Evolutionary conservation across 2,113 vertebrate genomes (phyloP).

Genomic region (Tragelaphus strepsiceros): DNA sequence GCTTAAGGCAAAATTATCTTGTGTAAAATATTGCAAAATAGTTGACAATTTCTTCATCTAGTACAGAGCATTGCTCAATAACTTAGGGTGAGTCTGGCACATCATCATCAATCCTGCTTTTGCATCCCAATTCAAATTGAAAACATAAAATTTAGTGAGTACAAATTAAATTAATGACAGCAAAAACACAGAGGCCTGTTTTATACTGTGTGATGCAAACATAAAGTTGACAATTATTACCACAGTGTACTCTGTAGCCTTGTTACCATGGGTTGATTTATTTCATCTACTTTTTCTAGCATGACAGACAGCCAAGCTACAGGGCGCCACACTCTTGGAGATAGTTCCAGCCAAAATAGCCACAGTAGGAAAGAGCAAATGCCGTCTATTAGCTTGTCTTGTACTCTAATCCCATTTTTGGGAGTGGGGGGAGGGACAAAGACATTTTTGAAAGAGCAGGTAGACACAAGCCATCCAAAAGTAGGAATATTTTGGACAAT

Average conservation of each 20-base stretch:
- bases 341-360: background rate
- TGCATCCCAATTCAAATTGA: constrained; percentile 52
- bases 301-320: background rate
- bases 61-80: background rate
- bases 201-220: constrained; percentile 33
- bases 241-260: background rate
- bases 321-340: background rate
- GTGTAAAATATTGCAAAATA: constrained; percentile 51
- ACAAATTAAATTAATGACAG: constrained; percentile 60
- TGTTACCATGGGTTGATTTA: constrained; percentile 17
- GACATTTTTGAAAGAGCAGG: background rate
- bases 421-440: background rate
- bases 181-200: constrained; percentile 37
- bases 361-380: background rate
- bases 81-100: constrained; percentile 38
- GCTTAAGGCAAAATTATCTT: constrained; percentile 28
- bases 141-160: background rate
- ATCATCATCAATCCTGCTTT: constrained; percentile 38
- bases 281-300: constrained; percentile 36
- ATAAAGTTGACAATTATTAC: constrained; percentile 34
- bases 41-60: constrained; percentile 43
- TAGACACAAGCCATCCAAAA: constrained; percentile 47
- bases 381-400: background rate
- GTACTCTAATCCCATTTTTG: constrained; percentile 25
- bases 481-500: constrained; percentile 17